Evolutionary conservation across 2,888 invertebrate genomes (phyloP).

Genomic region (Phaedon cochleariae): DNA sequence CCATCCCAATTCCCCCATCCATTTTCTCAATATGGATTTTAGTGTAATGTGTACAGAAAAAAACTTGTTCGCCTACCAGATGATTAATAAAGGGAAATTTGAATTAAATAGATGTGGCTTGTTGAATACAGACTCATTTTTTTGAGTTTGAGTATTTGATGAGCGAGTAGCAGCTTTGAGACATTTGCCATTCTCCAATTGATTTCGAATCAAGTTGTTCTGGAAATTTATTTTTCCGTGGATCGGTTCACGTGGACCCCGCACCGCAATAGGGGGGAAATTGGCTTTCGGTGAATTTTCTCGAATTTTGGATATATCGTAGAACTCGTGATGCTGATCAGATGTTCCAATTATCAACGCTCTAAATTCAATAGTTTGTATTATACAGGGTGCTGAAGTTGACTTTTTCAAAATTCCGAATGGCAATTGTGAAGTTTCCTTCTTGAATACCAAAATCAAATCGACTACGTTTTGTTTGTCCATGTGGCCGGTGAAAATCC

Average conservation of each 20-base stretch:
- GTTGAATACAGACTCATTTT: slow-evolving; percentile 28
- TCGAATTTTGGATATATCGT: no score
- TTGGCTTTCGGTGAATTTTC: no score
- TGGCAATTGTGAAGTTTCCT: no score
- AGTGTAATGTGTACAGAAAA: slow-evolving; percentile 54
- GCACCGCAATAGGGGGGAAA: no score
- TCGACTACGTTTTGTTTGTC: no score
- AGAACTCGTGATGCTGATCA: no score
- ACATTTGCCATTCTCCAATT: slow-evolving; percentile 47
- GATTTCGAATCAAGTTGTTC: slow-evolving; percentile 41
- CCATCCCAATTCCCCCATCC: slow-evolving; percentile 26
- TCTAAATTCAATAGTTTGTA: no score
- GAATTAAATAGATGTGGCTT: slow-evolving; percentile 31
- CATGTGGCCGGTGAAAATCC: no score
- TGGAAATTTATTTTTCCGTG: slow-evolving; percentile 18
- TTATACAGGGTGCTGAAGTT: no score
- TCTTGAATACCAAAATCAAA: no score
- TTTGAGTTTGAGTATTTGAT: slow-evolving; percentile 42
- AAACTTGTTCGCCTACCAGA: slow-evolving; percentile 47
- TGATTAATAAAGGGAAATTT: slow-evolving; percentile 21
- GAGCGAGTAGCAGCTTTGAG: slow-evolving; percentile 48
- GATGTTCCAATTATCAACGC: no score
- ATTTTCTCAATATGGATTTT: slow-evolving; percentile 43
- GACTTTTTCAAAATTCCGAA: no score
- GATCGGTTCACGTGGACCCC: slow-evolving; percentile 6